Evolutionary conservation across 92 coral and sea anemone genomes (phyloP).

Genomic region (Epizoanthus scotinus): DNA sequence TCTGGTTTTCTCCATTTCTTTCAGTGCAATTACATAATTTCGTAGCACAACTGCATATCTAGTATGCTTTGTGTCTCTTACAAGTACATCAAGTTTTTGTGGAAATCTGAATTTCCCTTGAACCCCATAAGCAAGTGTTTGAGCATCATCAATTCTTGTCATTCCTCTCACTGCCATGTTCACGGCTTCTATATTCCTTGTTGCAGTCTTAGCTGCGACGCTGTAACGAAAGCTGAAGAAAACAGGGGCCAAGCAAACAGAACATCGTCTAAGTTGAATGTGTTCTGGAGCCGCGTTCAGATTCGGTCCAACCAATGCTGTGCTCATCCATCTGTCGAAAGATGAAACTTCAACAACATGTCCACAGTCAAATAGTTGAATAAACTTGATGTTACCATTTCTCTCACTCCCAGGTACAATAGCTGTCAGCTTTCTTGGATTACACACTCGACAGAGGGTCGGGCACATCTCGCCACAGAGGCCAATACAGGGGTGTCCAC

Average conservation of each 20-base stretch:
- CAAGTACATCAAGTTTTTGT: too few species aligned
- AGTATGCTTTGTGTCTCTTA: too few species aligned
- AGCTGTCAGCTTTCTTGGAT: conserved; percentile 53
- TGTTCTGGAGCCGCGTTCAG: not conserved
- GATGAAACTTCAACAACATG: conserved; percentile 61
- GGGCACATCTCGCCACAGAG: conserved; percentile 85
- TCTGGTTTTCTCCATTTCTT: too few species aligned
- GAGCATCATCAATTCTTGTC: not conserved
- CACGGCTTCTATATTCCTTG: not conserved
- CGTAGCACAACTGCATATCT: too few species aligned
- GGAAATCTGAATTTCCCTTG: too few species aligned
- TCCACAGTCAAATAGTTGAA: conserved; percentile 69
- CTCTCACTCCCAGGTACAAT: conserved; percentile 31
- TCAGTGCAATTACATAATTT: too few species aligned
- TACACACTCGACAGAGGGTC: conserved; percentile 60
- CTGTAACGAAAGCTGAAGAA: conserved; percentile 18
- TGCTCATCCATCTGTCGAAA: conserved; percentile 70
- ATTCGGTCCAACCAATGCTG: not conserved
- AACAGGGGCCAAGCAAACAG: conserved; percentile 15
- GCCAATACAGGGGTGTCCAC: conserved; percentile 79
- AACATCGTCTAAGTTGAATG: not conserved
- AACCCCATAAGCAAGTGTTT: too few species aligned
- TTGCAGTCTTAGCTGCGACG: not conserved
- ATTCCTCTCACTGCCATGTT: not conserved
- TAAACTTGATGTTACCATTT: conserved; percentile 40